phyloP scores from a whole-genome alignment of 2,797 vertebrate species.

The Poliocrania exsul region DNA sequence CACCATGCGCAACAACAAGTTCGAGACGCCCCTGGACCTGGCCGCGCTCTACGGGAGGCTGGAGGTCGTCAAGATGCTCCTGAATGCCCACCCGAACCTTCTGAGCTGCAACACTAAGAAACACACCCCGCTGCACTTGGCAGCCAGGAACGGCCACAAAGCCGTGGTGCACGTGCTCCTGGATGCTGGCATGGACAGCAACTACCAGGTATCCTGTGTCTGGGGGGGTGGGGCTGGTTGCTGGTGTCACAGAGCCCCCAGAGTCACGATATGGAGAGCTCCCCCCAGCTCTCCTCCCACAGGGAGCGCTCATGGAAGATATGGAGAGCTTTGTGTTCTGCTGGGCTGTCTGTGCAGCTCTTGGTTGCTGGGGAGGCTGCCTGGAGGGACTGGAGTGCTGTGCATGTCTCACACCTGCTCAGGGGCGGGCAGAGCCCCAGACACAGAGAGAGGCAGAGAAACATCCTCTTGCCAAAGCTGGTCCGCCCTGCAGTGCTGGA shows the following conservation, averaged over 20 bases:
- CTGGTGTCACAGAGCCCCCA: neutral
- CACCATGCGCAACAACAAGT: conserved; percentile 98
- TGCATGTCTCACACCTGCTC: conserved; percentile 27
- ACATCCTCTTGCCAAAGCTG: neutral
- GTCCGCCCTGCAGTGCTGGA: neutral
- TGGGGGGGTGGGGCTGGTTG: neutral
- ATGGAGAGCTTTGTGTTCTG: neutral
- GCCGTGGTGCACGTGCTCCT: conserved; percentile 91
- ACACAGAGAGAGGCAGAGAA: neutral
- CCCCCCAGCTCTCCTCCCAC: neutral
- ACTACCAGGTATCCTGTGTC: conserved; percentile 86
- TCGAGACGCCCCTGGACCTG: conserved; percentile 96
- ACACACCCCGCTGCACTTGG: conserved; percentile 94
- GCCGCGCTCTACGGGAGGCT: conserved; percentile 94
- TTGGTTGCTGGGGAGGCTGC: neutral
- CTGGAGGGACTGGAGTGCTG: neutral
- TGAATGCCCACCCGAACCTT: conserved; percentile 94
- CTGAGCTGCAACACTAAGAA: conserved; percentile 94
- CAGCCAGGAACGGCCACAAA: conserved; percentile 93
- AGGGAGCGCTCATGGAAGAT: neutral
- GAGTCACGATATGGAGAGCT: neutral
- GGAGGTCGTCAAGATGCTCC: conserved; percentile 94
- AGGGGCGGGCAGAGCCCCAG: neutral
- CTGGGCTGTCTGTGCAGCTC: conserved; percentile 13
- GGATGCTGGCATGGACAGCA: conserved; percentile 95